Evolutionary conservation across 2,888 invertebrate species (phyloP), one percentile per base, ranked within the genome.

Genomic region (Nematopogon swammerdamellus): DNA sequence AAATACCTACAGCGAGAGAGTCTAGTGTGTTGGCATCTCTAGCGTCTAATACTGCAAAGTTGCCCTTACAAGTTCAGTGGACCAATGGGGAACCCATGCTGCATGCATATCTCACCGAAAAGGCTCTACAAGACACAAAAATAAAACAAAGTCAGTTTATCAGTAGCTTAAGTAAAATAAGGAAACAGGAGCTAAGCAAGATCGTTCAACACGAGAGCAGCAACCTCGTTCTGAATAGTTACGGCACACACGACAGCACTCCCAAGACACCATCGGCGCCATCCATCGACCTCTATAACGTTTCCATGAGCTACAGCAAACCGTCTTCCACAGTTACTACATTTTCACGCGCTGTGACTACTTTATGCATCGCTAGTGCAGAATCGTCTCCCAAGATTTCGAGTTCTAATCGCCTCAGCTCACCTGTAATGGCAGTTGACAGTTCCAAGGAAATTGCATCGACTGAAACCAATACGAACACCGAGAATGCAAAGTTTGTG

Each of bases 21-120:
- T 85, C 83, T 1, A 81, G 84, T 55, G 72, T 85, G 43, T 63
- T 86, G 51, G 85, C 85, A 18, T 84, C 85, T 2, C 70, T 86
- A 54, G 85, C 84, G 51, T 84, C 84, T 49, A 85, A 83, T 48
- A 83, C 85, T 54, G 84, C 85, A 50, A 80, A 84, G 58, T 65
- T 85, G 50, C 85, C 85, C 6, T 76, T 82, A 52, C 80, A 81
- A 53, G 69, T 70, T 52, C 82, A 83, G 52, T 84, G 84, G 74
- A 58, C 75, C 18, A 75, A 80, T 50, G 85, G 86, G 36, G 86
- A 86, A 55, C 83, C 84, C 5, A 83, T 88, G 80, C 68, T 89
- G 49, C 88, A 88, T 55, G 87, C 86, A 1, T 89, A 89, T 65
- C 77, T 89, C 47, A 88, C 87, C 1, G 89, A 89, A 61, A 80